phyloP scores from a whole-genome alignment of 2,797 vertebrate species.

The Protonibea diacanthus region DNA sequence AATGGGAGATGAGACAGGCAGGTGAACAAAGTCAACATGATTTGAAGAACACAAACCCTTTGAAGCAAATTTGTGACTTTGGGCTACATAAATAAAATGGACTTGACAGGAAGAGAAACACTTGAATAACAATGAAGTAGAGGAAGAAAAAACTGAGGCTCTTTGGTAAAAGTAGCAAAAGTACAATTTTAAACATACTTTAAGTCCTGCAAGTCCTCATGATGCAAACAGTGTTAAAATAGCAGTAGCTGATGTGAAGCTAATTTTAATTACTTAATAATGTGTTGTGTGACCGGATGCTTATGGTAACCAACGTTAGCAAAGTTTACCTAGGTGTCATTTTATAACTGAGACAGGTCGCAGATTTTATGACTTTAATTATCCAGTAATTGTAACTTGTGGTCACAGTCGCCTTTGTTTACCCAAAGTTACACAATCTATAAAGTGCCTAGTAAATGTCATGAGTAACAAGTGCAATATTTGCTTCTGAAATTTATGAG shows the following conservation, averaged over 20 bases:
- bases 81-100: background rate
- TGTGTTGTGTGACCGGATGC: background rate
- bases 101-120: background rate
- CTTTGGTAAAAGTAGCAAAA: background rate
- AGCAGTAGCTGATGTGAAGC: background rate
- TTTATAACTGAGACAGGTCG: background rate
- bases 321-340: background rate
- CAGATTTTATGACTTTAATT: background rate
- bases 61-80: background rate
- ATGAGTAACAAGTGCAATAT: background rate
- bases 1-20: background rate
- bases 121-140: background rate
- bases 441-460: background rate
- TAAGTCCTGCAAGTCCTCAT: background rate
- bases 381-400: background rate
- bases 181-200: background rate
- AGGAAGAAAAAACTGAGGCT: background rate
- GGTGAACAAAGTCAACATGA: background rate
- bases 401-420: background rate
- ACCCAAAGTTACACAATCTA: background rate
- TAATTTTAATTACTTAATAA: background rate
- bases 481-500: no score
- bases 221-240: conserved; percentile 1
- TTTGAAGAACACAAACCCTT: background rate
- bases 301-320: background rate